A percentile compares a stretch with the other conserved stretches of the same genome.
Conservation (phyloP, 2,113 vertebrate genomes). For the Columba janthina region DNA sequence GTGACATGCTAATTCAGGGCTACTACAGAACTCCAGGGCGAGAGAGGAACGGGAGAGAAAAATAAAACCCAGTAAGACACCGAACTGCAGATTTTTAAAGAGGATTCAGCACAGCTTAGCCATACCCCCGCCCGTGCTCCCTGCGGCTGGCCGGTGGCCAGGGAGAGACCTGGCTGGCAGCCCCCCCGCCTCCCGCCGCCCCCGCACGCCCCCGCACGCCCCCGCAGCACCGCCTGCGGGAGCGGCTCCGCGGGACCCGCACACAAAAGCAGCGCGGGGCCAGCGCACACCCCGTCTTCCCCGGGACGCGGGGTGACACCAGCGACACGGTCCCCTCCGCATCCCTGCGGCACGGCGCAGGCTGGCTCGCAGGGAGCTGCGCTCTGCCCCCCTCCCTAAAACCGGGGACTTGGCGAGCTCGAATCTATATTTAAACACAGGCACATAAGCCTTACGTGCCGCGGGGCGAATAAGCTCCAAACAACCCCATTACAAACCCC, state of each 20-base stretch:
- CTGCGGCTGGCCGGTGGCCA: background rate
- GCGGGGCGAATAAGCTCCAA: background rate
- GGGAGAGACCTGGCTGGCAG: background rate
- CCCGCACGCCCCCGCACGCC: background rate
- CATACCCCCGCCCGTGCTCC: background rate
- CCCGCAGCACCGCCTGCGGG: background rate
- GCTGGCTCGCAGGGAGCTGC: background rate
- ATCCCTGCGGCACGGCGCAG: background rate
- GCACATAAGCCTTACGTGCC: background rate
- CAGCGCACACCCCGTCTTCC: background rate
- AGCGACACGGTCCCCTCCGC: background rate
- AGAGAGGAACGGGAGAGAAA: constrained; percentile 26
- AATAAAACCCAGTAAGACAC: constrained; percentile 33
- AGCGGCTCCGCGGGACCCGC: background rate
- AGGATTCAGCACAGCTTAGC: background rate
- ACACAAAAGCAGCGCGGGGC: background rate
- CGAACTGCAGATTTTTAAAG: constrained; percentile 4
- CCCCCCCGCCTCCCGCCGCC: background rate
- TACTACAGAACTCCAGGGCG: constrained; percentile 72
- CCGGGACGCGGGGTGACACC: background rate
- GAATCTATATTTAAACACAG: constrained; percentile 18
- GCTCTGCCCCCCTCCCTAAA: background rate
- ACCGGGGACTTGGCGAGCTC: background rate
- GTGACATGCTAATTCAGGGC: constrained; percentile 75
- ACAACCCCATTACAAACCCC: background rate